These are phyloP conservation scores for Ptychochromis oligacanthus DNA, from an alignment of 2,113 vertebrate species.

Conservation along the genomic window DNA sequence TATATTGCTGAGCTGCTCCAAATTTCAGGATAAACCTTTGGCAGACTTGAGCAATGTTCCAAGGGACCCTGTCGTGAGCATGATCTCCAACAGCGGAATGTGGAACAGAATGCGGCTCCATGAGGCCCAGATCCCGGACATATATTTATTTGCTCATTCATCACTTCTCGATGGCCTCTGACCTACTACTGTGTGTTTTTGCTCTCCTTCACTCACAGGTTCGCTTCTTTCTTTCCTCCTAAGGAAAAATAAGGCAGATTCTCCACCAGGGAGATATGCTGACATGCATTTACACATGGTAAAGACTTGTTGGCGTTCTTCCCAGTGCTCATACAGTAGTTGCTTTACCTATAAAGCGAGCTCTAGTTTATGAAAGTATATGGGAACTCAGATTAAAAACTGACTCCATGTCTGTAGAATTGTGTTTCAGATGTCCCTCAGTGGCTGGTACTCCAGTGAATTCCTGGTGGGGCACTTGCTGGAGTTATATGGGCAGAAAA, in stretches of 20 bases:
- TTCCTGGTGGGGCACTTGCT: slow-evolving; percentile 51
- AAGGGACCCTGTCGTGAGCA: slow-evolving; percentile 25
- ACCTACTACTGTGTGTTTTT: slow-evolving; percentile 74
- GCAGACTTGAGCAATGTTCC: background rate
- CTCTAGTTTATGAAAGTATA: slow-evolving; percentile 39
- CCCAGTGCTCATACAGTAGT: slow-evolving; percentile 23
- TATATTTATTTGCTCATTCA: slow-evolving; percentile 81
- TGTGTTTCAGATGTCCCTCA: slow-evolving; percentile 48
- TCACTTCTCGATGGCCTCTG: slow-evolving; percentile 71
- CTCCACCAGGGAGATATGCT: slow-evolving; percentile 21
- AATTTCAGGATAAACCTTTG: slow-evolving; percentile 15
- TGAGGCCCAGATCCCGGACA: slow-evolving; percentile 59
- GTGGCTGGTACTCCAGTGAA: slow-evolving; percentile 42
- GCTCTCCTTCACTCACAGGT: slow-evolving; percentile 39
- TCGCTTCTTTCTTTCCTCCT: slow-evolving; percentile 27
- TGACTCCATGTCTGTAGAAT: slow-evolving; percentile 25
- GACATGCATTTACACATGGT: slow-evolving; percentile 36
- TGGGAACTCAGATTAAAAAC: slow-evolving; percentile 43
- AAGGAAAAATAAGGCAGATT: slow-evolving; percentile 24
- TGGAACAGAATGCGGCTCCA: slow-evolving; percentile 66
- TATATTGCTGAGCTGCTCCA: slow-evolving; percentile 40
- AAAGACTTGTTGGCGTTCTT: slow-evolving; percentile 32
- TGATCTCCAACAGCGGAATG: slow-evolving; percentile 67
- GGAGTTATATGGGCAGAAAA: slow-evolving; percentile 57
- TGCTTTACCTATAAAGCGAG: slow-evolving; percentile 25